These are phyloP conservation scores for Rattus rattus DNA, from an alignment of 2,113 vertebrate genomes.

Conservation along the genomic window DNA sequence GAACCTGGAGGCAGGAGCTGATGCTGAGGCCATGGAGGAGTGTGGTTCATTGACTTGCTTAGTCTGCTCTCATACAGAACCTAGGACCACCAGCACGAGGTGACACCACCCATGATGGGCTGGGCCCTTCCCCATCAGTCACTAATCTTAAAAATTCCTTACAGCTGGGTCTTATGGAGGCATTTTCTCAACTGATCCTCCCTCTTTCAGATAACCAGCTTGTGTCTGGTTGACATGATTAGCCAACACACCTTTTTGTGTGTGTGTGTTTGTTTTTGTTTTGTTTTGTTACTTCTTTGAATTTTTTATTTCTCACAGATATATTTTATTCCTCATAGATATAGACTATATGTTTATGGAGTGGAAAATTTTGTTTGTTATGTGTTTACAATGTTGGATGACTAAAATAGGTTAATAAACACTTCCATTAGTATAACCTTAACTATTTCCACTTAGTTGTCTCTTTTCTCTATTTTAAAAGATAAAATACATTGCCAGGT, in stretches of 20 bases:
- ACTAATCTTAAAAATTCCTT: not conserved
- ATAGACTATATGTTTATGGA: not conserved
- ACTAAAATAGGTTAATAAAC: not conserved
- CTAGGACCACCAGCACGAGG: not conserved
- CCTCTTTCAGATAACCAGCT: not conserved
- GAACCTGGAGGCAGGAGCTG: not conserved
- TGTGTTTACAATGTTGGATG: not conserved
- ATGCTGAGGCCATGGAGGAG: not conserved
- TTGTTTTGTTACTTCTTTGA: not conserved
- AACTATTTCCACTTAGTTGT: not conserved
- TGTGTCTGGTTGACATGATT: not conserved
- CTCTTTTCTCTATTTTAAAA: not conserved
- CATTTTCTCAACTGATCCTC: not conserved
- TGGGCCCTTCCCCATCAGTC: not conserved
- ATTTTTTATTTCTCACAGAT: not conserved
- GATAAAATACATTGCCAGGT: not conserved
- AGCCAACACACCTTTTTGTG: not conserved
- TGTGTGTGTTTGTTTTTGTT: not conserved
- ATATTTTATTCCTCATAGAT: not conserved
- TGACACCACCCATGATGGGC: not conserved
- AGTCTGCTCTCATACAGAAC: not conserved
- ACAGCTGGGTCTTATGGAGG: not conserved
- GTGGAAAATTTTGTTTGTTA: not conserved
- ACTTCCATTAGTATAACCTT: not conserved
- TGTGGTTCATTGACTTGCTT: not conserved